Evolutionary conservation across 2,113 vertebrate species (phyloP).

Genomic region (Alces alces): DNA sequence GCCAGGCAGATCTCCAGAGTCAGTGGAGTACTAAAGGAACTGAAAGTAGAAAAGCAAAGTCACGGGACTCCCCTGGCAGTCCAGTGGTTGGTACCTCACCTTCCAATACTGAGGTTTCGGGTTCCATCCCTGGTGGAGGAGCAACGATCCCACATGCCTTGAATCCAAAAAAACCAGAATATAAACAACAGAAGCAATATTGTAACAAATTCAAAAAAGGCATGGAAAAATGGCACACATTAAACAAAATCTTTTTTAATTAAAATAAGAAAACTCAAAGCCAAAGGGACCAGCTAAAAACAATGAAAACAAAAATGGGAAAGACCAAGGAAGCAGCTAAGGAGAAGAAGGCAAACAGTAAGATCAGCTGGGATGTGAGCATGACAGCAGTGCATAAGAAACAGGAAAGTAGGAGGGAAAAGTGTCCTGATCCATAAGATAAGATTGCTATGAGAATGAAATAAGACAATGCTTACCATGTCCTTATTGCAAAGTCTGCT

Average conservation of each 20-base stretch:
- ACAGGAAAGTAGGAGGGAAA: not conserved
- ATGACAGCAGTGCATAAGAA: not conserved
- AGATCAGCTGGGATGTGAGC: not conserved
- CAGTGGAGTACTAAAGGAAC: not conserved
- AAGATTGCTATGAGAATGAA: not conserved
- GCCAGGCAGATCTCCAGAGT: not conserved
- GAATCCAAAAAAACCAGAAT: not conserved
- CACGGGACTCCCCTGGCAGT: not conserved
- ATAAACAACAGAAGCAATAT: not conserved
- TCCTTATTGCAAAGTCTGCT: not conserved
- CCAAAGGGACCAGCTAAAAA: not conserved
- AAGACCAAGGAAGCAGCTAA: not conserved
- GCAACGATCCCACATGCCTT: fast-evolving
- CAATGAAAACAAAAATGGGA: not conserved
- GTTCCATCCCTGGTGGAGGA: not conserved
- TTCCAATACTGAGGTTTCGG: not conserved
- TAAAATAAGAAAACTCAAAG: not conserved
- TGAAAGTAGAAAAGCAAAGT: not conserved
- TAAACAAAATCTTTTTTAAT: not conserved
- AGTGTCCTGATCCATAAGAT: not conserved
- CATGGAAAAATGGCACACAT: not conserved
- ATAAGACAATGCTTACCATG: not conserved
- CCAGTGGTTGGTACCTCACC: not conserved
- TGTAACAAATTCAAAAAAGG: not conserved
- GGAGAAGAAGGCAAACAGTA: not conserved